A percentile compares a stretch with the other conserved stretches of the same genome.
phyloP scores from a whole-genome alignment of 2,113 vertebrate genomes.

The Peromyscus polionotus region DNA sequence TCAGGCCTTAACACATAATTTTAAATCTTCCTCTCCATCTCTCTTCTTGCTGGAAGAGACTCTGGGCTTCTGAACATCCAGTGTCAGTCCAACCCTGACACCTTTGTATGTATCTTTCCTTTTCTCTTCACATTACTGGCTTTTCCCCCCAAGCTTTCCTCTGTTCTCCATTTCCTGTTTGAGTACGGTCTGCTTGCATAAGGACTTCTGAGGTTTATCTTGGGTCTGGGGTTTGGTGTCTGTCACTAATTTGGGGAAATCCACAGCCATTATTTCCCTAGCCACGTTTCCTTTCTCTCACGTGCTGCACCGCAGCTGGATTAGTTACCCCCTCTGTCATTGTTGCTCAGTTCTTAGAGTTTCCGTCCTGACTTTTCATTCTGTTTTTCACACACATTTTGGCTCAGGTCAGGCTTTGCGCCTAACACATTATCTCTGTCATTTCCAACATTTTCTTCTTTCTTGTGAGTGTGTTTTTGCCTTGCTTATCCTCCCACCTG shows the following conservation, averaged over 20 bases:
- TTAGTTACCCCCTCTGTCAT: neutral
- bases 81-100: neutral
- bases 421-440: neutral
- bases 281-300: neutral
- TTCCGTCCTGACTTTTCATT: neutral
- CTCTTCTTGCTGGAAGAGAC: neutral
- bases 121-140: neutral
- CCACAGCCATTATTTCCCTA: too few relatives aligned
- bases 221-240: neutral
- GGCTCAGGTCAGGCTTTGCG: neutral
- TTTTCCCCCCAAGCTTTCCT: neutral
- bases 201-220: neutral
- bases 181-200: neutral
- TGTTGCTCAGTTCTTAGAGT: neutral
- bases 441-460: neutral
- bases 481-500: neutral
- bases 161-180: neutral
- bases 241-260: neutral
- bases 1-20: neutral
- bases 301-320: neutral
- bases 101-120: neutral
- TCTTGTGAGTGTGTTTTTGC: neutral
- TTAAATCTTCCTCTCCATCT: neutral
- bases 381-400: neutral
- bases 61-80: neutral